A percentile compares a stretch with the other conserved stretches of the same genome.
Conservation (phyloP, 2,113 vertebrate genomes). For the Serinus canaria region DNA sequence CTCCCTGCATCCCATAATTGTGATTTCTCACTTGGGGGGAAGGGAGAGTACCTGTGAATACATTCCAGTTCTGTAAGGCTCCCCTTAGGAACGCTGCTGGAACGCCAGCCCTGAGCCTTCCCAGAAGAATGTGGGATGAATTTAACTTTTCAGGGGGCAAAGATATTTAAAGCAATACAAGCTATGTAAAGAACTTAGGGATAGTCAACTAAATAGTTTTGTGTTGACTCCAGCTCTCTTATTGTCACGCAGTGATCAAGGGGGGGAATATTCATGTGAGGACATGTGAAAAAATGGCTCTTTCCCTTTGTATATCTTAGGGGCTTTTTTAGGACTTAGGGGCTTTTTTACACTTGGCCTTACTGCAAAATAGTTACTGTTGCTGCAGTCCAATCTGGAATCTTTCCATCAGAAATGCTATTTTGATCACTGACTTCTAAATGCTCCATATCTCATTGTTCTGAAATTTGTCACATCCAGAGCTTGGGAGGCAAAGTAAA, state of each 20-base stretch:
- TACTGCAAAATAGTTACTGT: constrained; percentile 31
- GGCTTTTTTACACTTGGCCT: constrained; percentile 33
- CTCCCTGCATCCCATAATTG: neutral
- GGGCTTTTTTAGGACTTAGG: constrained; percentile 30
- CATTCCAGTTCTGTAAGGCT: neutral
- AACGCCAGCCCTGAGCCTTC: neutral
- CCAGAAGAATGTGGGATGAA: constrained; percentile 8
- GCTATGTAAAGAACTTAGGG: constrained; percentile 26
- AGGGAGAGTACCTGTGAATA: neutral
- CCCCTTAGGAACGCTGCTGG: neutral
- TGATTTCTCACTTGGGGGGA: neutral
- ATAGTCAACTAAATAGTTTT: constrained; percentile 21
- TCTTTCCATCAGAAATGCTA: constrained; percentile 34
- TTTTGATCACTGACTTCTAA: constrained; percentile 25
- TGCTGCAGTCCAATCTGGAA: constrained; percentile 30
- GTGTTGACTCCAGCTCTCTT: constrained; percentile 26
- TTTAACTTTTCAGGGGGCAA: constrained; percentile 27
- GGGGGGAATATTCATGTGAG: neutral
- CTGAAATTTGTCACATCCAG: constrained; percentile 24
- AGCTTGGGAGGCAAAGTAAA: neutral
- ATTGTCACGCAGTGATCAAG: neutral
- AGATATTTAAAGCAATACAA: constrained; percentile 54
- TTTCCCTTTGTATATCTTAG: constrained; percentile 9
- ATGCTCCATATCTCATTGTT: neutral
- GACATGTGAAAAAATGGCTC: neutral